Base-by-base conservation (phyloP, 2,888 invertebrate species). In the Meteorus cinctellus region DNA sequence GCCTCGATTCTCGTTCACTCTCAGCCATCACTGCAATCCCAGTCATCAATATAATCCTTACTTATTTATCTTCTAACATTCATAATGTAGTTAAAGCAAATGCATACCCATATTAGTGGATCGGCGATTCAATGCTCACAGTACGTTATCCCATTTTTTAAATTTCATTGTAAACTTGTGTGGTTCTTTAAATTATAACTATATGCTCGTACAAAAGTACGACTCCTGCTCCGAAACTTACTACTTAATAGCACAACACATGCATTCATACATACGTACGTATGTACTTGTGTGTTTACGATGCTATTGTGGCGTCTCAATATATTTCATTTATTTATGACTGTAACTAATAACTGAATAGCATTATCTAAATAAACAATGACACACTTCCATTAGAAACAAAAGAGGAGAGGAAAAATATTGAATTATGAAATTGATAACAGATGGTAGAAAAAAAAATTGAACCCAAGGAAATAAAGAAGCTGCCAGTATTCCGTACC, bases 1-100 rank as follows among this genome's bases (percentile, higher is more conserved):
- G 80, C 72, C 69, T 68, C 78, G 86, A 77, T 77, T 80, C 81
- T 82, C 82, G 81, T 82, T 88, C 89, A 82, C 87, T 87, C 82
- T 88, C 89, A 85, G 89, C 89, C 89, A 89, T 89, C 86, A 89
- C 89, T 89, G 63, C 14, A 73, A 63, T 31, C 24, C 45, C 74
- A 24, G 24, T 16, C 36, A 66, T 41, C 41, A 34, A 48, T 55
- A 34, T 34, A 70, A 65, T 36, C 4, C 14, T 31, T 36, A 4
- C 41, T 16, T 41, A 6, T 48, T 67, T 6, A 48, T 27, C 4
- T 27, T 1, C 4, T 12, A 8, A 67, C 16, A 67, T 4, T 66
- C 24, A 27, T 36, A 27, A 29, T 16, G 16, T 36, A 36, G 55
- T 48, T n/a, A 12, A 12, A 19, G 0, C 4, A 36, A 24, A n/a